Evolutionary conservation across 2,888 invertebrate species (phyloP), one percentile per base, ranked within the genome.

Genomic region (Drymonia ruficornis): DNA sequence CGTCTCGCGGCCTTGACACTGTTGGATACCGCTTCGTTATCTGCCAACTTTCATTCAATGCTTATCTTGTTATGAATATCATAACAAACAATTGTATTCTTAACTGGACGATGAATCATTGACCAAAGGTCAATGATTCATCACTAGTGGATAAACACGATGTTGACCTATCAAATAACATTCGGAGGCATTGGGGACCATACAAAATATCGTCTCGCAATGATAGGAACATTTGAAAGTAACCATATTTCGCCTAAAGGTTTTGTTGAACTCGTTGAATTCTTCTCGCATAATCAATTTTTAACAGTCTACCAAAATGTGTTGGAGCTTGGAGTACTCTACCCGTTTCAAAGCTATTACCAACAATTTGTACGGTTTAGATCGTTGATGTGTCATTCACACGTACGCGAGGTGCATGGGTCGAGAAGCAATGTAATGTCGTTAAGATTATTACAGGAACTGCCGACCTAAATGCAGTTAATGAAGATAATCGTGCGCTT

Each of bases 11-110:
- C 87, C 88, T 87, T 87, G 87, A 87, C 87, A 83, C 81, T 86
- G 81, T 81, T 80, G 77, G 71, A 74, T 71, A 67, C 59, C 67
- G 70, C 63, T 59, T 57, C 63, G 69, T 76, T 83, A 83, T 84
- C 80, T 84, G 86, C 84, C 85, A 84, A 84, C 81, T 80, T 83
- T 81, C 85, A 84, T 86, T 85, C 83, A 86, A 71, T 68, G 65
- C 70, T 72, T 71, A 72, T 78, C 74, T 68, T 63, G 64, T 61
- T 60, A 57, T 46, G 47, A 70, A 65, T 59, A 63, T 65, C 50
- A 70, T 65, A 28, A 16, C 29, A 45, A 40, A 44, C 43, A 42
- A 16, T 43, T 31, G 18, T 31, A 45, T 23, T 19, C 28, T 15
- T 45, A 45, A 45, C 45, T 28, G 23, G 45, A 43, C 49, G 59